A percentile compares a stretch with the other conserved stretches of the same genome.
Evolutionary conservation across 2,797 vertebrate genomes (phyloP).

Genomic region (Lophotriccus pileatus): DNA sequence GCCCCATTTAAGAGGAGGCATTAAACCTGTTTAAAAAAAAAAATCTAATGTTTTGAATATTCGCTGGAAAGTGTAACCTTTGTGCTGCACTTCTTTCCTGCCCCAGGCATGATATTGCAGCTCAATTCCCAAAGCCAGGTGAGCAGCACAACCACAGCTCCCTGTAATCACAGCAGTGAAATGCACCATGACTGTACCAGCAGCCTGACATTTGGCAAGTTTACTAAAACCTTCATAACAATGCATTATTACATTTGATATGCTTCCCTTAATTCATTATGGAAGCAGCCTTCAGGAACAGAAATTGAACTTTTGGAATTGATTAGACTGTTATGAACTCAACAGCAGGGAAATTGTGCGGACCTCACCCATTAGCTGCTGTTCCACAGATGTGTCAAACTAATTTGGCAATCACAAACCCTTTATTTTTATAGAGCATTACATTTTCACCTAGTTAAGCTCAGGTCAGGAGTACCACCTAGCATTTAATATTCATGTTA

Average conservation of each 20-base stretch:
- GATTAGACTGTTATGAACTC: constrained; percentile 2
- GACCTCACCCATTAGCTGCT: background rate
- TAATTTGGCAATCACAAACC: background rate
- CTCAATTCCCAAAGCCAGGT: constrained; percentile 29
- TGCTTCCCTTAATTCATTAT: constrained; percentile 41
- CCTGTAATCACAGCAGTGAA: background rate
- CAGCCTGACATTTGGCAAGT: constrained; percentile 45
- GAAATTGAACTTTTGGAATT: constrained; percentile 40
- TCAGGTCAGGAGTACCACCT: background rate
- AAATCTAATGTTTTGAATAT: background rate
- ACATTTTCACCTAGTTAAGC: background rate
- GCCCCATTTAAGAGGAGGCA: background rate
- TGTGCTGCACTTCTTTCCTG: background rate
- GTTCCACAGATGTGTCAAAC: background rate
- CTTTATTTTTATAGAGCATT: background rate
- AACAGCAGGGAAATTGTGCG: background rate
- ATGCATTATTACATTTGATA: constrained; percentile 27
- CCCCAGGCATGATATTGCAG: background rate
- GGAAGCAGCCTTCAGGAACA: constrained; percentile 30
- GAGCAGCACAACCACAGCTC: constrained; percentile 14
- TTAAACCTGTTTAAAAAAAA: background rate
- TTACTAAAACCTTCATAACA: constrained; percentile 43
- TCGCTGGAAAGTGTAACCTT: constrained; percentile 25
- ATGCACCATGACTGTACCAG: background rate
- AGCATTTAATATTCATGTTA: background rate